These are phyloP conservation scores for Aplysina aerophoba DNA, from an alignment of 37 sponge, comb jelly and placozoan species.

Conservation along the genomic window DNA sequence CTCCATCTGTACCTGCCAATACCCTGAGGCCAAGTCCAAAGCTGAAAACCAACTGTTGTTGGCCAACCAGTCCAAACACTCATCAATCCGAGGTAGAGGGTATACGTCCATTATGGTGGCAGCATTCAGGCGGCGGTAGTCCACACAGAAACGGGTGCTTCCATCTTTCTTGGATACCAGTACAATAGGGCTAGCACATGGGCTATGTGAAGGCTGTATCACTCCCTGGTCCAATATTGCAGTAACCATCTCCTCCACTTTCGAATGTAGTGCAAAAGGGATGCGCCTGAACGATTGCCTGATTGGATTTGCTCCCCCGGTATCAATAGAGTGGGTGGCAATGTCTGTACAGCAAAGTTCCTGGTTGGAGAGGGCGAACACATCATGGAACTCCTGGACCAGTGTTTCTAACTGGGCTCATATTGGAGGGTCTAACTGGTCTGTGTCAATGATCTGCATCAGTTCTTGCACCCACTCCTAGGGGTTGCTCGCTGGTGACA, in stretches of 20 bases:
- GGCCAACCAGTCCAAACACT: neutral
- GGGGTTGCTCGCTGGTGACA: too few species aligned
- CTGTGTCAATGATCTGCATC: too few species aligned
- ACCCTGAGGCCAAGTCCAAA: conserved; percentile 25
- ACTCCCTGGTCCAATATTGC: conserved; percentile 9
- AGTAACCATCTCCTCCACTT: neutral
- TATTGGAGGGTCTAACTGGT: too few species aligned
- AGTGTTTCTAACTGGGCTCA: neutral
- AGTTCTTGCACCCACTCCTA: too few species aligned
- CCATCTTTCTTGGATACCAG: conserved; percentile 33
- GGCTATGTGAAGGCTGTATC: conserved; percentile 8
- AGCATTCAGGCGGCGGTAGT: conserved; percentile 32
- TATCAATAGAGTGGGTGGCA: neutral
- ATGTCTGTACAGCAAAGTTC: neutral
- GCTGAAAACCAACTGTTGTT: neutral
- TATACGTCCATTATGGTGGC: conserved; percentile 32
- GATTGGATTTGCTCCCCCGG: neutral
- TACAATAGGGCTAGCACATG: conserved; percentile 38
- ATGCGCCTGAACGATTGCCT: neutral
- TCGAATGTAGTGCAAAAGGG: neutral
- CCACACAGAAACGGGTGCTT: conserved; percentile 24
- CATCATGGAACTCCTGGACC: neutral
- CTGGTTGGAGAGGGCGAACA: neutral
- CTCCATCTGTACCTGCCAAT: conserved; percentile 36
- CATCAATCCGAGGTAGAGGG: conserved; percentile 39